phyloP scores from a whole-genome alignment of 1,140 invertebrate genomes.

The Eciton burchellii region DNA sequence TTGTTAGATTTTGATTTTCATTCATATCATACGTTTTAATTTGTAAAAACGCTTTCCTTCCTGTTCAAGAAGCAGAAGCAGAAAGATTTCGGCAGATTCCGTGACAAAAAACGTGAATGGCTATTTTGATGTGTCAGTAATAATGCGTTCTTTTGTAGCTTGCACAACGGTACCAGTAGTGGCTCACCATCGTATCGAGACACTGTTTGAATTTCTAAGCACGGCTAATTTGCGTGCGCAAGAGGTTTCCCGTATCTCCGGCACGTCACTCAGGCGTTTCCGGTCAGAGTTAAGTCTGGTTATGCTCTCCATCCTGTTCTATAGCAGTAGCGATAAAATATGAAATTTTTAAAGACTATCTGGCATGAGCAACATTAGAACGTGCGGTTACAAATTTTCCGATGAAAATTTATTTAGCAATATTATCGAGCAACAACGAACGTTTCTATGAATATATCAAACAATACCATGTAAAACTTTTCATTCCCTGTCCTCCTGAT shows the following conservation, averaged over 20 bases:
- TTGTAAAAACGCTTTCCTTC: background rate
- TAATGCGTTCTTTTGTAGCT: conserved; percentile 2
- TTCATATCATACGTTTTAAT: conserved; percentile 20
- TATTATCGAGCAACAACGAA: background rate
- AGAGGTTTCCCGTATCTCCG: conserved; percentile 74
- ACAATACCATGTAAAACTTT: background rate
- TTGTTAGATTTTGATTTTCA: background rate
- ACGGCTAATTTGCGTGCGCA: conserved; percentile 63
- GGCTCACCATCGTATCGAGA: conserved; percentile 12
- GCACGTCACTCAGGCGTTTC: conserved; percentile 74
- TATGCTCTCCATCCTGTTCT: conserved; percentile 31
- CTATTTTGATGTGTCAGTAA: background rate
- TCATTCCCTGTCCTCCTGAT: too few relatives aligned
- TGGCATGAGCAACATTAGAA: background rate
- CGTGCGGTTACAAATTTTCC: background rate
- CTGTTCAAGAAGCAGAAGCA: background rate
- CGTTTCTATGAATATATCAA: background rate
- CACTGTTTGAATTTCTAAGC: conserved; percentile 72
- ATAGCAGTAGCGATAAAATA: conserved; percentile 10
- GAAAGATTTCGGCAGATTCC: background rate
- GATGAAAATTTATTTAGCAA: background rate
- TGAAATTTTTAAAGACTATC: background rate
- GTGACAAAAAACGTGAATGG: background rate
- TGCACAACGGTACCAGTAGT: conserved; percentile 43
- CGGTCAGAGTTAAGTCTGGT: conserved; percentile 65